A percentile compares a stretch with the other conserved stretches of the same genome.
phyloP scores from a whole-genome alignment of 2,797 vertebrate genomes.

The Pitangus sulphuratus region DNA sequence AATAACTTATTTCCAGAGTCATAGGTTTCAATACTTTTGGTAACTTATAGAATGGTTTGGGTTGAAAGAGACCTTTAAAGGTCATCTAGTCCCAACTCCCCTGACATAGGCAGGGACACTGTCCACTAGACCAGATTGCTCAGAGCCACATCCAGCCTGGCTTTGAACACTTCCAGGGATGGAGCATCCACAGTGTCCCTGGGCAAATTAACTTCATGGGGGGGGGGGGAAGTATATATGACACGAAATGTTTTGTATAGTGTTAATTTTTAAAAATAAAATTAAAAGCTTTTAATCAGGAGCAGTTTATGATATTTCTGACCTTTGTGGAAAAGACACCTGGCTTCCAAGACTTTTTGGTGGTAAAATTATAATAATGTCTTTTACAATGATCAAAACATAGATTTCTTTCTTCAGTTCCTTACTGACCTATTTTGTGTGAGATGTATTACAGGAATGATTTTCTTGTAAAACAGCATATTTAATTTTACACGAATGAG shows the following conservation, averaged over 20 bases:
- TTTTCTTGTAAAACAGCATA: neutral
- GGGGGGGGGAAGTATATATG: neutral
- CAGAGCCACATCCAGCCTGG: neutral
- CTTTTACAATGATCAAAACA: neutral
- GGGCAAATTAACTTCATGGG: neutral
- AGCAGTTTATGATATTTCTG: neutral
- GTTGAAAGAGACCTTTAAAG: neutral
- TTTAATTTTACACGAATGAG: neutral
- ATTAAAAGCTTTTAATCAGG: neutral
- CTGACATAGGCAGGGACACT: neutral
- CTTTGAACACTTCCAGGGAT: neutral
- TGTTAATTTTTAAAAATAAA: neutral
- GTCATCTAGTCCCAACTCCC: neutral
- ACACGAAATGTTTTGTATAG: neutral
- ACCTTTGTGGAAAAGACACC: neutral
- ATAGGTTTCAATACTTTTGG: neutral
- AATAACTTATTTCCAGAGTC: neutral
- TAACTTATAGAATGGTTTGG: neutral
- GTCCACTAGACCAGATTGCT: neutral
- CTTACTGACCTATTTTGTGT: neutral
- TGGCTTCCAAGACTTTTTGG: neutral
- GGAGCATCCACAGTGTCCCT: neutral
- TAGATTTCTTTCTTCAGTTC: neutral
- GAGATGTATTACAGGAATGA: neutral
- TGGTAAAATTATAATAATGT: neutral